Conservation (phyloP, 2,888 invertebrate genomes). For the Eubasilissa splendida region DNA sequence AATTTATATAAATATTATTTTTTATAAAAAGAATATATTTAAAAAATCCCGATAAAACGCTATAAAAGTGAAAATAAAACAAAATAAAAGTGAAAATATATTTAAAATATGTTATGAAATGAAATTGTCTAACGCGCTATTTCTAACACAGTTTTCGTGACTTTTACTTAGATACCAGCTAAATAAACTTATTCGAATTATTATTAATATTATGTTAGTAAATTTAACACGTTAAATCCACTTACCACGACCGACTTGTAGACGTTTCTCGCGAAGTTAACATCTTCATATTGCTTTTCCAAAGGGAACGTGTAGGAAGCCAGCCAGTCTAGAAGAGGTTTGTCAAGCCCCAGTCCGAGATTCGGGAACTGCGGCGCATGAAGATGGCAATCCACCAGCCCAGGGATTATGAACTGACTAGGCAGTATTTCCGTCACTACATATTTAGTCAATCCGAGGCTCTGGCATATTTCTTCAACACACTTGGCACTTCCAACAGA, state of each 20-base stretch:
- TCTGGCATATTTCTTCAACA: constrained; percentile 51
- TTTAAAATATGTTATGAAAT: too few species aligned
- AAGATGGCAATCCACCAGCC: constrained; percentile 91
- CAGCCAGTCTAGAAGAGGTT: constrained; percentile 88
- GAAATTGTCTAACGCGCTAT: too few species aligned
- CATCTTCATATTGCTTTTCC: constrained; percentile 81
- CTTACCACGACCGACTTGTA: constrained; percentile 88
- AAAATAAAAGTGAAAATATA: too few species aligned
- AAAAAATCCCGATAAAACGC: too few species aligned
- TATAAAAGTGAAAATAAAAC: too few species aligned
- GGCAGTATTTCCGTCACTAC: constrained; percentile 61
- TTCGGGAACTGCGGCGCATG: constrained; percentile 94
- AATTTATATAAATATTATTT: too few species aligned
- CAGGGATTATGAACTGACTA: constrained; percentile 86
- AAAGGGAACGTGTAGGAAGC: constrained; percentile 88
- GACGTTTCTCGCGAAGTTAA: constrained; percentile 78
- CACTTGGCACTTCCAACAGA: constrained; percentile 72
- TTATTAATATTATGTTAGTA: too few species aligned
- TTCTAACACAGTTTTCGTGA: too few species aligned
- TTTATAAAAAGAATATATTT: too few species aligned
- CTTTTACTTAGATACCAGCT: too few species aligned
- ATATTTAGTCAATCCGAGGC: constrained; percentile 45
- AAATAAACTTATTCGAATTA: too few species aligned
- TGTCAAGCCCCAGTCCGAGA: constrained; percentile 86
- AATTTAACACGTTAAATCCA: constrained; percentile 54